A percentile compares a stretch with the other conserved stretches of the same genome.
Conservation (phyloP, 2,797 vertebrate genomes). For the Lagocephalus sceleratus region DNA sequence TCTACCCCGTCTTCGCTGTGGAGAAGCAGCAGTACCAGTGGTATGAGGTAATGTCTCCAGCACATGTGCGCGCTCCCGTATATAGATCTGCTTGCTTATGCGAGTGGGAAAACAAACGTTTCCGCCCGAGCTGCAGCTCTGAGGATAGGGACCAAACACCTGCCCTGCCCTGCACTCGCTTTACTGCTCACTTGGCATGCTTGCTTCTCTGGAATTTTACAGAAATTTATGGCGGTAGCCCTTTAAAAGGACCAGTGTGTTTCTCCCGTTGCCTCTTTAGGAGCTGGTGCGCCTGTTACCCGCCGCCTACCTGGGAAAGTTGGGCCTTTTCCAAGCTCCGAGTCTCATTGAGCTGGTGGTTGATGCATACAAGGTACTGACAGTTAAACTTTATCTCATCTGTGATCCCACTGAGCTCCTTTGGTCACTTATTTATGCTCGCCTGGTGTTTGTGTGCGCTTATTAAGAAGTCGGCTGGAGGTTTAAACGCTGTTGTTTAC, state of each 20-base stretch:
- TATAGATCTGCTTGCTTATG: neutral
- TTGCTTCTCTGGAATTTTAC: neutral
- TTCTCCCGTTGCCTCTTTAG: conserved; percentile 51
- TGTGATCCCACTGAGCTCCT: neutral
- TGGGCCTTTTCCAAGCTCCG: conserved; percentile 85
- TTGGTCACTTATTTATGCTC: conserved; percentile 1
- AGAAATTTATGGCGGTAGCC: too few relatives aligned
- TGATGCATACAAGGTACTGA: conserved; percentile 90
- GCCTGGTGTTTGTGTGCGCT: too few relatives aligned
- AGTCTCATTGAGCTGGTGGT: conserved; percentile 93
- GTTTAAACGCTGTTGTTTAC: neutral
- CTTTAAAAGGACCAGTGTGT: neutral
- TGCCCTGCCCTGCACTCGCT: neutral
- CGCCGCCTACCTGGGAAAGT: conserved; percentile 86
- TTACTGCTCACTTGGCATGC: neutral
- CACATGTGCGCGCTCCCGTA: conserved; percentile 13
- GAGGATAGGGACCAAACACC: neutral
- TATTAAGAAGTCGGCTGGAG: too few relatives aligned
- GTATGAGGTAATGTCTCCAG: conserved; percentile 87
- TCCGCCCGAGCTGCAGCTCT: neutral
- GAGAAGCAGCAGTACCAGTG: conserved; percentile 91
- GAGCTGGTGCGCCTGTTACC: conserved; percentile 87
- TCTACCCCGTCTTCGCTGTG: conserved; percentile 94
- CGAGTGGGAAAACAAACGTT: conserved; percentile 3
- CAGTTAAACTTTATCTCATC: neutral